phyloP scores from a whole-genome alignment of 1,140 invertebrate genomes.

The Gryllus bimaculatus region DNA sequence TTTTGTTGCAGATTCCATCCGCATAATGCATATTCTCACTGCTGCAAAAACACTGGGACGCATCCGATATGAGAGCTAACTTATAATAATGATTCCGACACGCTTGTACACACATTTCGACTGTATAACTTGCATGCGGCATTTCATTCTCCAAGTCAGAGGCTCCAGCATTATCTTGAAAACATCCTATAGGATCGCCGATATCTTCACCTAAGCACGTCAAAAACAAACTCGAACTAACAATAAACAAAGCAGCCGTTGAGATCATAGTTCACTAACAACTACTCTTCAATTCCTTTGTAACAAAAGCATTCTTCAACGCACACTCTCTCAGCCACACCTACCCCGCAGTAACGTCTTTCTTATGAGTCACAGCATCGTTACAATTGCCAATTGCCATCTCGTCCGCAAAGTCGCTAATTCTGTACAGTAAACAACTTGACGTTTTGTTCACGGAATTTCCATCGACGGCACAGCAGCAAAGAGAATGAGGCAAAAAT shows the following conservation, averaged over 20 bases:
- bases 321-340: background rate
- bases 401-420: background rate
- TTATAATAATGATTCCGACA: conserved; percentile 16
- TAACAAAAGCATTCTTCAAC: background rate
- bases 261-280: background rate
- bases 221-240: background rate
- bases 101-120: background rate
- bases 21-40: conserved; percentile 24
- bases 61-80: conserved; percentile 24
- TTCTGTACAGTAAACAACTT: background rate
- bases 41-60: conserved; percentile 26
- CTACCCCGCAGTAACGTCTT: background rate
- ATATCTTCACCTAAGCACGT: background rate
- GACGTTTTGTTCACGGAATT: background rate
- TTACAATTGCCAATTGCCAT: background rate
- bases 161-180: background rate
- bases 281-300: background rate
- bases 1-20: conserved; percentile 24
- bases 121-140: background rate
- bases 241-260: background rate
- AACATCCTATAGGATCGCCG: background rate
- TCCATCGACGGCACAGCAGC: background rate
- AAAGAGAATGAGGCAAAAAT: background rate
- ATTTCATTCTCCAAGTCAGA: background rate
- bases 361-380: background rate